Evolutionary conservation across 2,797 vertebrate species (phyloP).

Genomic region (Leptoclinus maculatus): DNA sequence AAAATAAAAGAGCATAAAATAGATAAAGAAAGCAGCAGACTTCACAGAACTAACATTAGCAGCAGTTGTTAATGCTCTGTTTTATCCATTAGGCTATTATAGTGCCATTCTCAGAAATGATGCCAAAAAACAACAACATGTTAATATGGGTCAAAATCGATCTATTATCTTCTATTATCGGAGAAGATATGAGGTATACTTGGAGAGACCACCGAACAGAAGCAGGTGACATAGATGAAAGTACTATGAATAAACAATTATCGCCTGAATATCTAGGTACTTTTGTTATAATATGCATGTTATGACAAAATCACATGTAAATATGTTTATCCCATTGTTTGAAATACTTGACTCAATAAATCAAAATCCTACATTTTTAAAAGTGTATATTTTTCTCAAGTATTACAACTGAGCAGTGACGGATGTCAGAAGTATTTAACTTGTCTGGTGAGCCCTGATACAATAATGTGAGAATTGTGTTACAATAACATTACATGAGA

Average conservation of each 20-base stretch:
- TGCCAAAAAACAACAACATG: background rate
- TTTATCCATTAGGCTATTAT: background rate
- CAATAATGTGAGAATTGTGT: constrained; percentile 21
- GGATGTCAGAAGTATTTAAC: background rate
- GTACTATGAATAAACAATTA: background rate
- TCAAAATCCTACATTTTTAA: background rate
- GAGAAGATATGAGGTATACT: background rate
- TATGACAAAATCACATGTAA: background rate
- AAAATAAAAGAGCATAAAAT: background rate
- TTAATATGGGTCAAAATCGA: background rate
- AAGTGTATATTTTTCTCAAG: background rate
- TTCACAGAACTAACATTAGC: background rate
- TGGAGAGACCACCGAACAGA: background rate
- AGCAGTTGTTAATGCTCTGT: background rate
- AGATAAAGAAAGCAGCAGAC: background rate
- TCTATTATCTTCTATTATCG: too few species aligned
- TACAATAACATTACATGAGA: constrained; percentile 20
- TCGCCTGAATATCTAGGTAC: background rate
- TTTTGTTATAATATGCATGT: constrained; percentile 3
- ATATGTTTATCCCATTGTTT: background rate
- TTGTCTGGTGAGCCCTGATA: background rate
- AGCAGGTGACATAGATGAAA: background rate
- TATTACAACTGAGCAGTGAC: constrained; percentile 1
- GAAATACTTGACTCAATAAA: background rate
- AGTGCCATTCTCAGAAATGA: background rate